phyloP scores from a whole-genome alignment of 2,113 vertebrate genomes.

The Oncorhynchus clarkii region DNA sequence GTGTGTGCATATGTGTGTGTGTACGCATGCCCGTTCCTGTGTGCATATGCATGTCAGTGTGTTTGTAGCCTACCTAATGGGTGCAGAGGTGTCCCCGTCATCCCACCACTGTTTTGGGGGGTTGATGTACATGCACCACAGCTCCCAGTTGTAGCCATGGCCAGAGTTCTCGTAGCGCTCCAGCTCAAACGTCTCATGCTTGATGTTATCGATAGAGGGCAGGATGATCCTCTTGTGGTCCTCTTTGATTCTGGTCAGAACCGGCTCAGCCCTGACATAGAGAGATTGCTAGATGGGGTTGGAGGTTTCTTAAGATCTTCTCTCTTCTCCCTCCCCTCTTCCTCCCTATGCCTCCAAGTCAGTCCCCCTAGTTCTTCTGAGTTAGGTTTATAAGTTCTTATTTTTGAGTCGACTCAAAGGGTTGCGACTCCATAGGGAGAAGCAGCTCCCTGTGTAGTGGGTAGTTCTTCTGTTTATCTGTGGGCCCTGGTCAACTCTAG shows the following conservation, averaged over 20 bases:
- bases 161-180: conserved; percentile 95
- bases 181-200: conserved; percentile 91
- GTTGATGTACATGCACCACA: conserved; percentile 99
- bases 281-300: background rate
- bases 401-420: conserved; percentile 35
- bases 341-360: conserved; percentile 18
- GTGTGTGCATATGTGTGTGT: background rate
- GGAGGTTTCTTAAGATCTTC: background rate
- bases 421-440: conserved; percentile 27
- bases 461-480: conserved; percentile 13
- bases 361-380: conserved; percentile 9
- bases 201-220: conserved; percentile 98
- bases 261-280: conserved; percentile 86
- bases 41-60: background rate
- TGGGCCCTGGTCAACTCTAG: background rate
- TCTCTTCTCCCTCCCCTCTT: background rate
- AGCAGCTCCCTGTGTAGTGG: background rate
- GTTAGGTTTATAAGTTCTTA: conserved; percentile 44
- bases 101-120: conserved; percentile 98
- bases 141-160: conserved; percentile 97
- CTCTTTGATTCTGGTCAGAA: conserved; percentile 91
- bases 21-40: background rate
- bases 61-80: conserved; percentile 81
- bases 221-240: conserved; percentile 87
- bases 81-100: conserved; percentile 87